Evolutionary conservation across 1,140 invertebrate genomes (phyloP), one percentile per base, ranked within the genome.

Genomic region (Uloborus diversus): DNA sequence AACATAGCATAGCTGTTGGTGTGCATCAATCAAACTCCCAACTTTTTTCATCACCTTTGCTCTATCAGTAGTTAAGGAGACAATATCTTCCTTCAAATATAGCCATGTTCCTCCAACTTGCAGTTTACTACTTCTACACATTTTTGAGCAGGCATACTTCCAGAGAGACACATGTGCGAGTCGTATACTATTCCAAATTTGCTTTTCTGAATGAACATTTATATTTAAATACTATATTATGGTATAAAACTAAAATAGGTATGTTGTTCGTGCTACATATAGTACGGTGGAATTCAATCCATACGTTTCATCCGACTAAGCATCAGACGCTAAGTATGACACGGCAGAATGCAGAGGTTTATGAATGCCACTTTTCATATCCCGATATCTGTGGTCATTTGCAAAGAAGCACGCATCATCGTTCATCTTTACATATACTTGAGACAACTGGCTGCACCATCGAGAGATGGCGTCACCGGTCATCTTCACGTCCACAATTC

Each of bases 111-210:
- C 57, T 13, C 57, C 33, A 61, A 61, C 33, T 32, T 61, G 33
- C 3, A 61, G 32, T 61, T 61, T 32, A 61, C 28, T 13, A 61
- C 57, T 61, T 61, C 14, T 32, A 61, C 57, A 61, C 9, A 61
- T 61, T 51, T 51, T 51, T 17, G 14, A 5, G 49, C 14, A n/a
- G 49, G 14, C 49, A 51, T 51, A 3, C 49, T 51, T 51, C 49
- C 49, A 14, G 49, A 51, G 49, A 20, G 14, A n/a, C n/a, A n/a
- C n/a, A 51, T 51, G 49, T 51, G 49, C 23, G 23, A 51, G 49
- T 51, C 49, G 4, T 51, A 51, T 17, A n/a, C n/a, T n/a, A 51
- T 51, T 51, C 23, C 49, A 51, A 51, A 7, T 5, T 5, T 5
- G 4, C 3, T 5, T 5, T 51, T 4, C 4, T 51, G 49, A 17